These are phyloP conservation scores for Hydrolagus affinis DNA, from an alignment of 2,113 vertebrate genomes.

Conservation along the genomic window DNA sequence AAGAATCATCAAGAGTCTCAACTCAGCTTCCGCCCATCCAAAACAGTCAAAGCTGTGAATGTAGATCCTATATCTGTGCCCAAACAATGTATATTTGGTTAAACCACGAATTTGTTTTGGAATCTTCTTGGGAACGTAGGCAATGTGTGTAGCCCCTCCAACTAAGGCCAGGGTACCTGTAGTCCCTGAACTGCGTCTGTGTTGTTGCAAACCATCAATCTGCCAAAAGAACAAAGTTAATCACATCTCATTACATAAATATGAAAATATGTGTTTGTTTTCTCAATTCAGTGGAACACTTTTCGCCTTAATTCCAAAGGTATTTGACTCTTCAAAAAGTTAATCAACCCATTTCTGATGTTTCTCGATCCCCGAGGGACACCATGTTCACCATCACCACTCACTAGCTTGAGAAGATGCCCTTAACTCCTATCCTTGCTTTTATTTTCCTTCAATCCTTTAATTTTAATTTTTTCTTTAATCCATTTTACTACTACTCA, in stretches of 20 bases:
- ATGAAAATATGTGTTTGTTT: neutral
- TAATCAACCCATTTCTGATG: no score
- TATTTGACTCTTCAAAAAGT: no score
- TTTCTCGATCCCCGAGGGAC: no score
- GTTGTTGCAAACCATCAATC: neutral
- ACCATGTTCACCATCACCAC: no score
- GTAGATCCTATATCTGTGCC: slow-evolving; percentile 77
- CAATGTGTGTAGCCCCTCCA: slow-evolving; percentile 89
- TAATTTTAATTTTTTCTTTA: no score
- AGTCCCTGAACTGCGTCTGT: slow-evolving; percentile 45
- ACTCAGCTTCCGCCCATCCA: slow-evolving; percentile 81
- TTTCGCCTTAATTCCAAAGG: no score
- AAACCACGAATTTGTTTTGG: slow-evolving; percentile 37
- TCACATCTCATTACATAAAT: neutral
- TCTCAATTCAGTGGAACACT: no score
- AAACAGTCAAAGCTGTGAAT: slow-evolving; percentile 89
- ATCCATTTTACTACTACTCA: no score
- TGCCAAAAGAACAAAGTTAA: neutral
- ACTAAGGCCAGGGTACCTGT: slow-evolving; percentile 83
- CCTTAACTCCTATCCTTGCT: no score
- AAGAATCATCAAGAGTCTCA: slow-evolving; percentile 62
- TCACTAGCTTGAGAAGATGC: no score
- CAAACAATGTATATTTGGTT: slow-evolving; percentile 69
- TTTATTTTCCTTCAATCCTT: no score
- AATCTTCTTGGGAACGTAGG: slow-evolving; percentile 56